Base-by-base conservation (phyloP, 2,888 invertebrate genomes). In the Metopia argyrocephala region DNA sequence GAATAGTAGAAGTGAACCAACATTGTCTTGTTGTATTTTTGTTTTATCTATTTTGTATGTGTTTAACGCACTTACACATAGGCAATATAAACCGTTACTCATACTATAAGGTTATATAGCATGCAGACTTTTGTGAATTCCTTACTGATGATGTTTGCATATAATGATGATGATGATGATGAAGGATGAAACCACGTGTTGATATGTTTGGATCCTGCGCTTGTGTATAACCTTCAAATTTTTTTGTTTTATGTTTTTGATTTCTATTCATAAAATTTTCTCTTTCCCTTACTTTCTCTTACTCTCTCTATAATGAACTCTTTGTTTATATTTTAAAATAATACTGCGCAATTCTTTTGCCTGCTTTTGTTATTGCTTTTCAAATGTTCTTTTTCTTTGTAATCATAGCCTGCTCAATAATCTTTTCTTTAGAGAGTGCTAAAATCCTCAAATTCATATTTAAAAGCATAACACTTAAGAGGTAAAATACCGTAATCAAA, bases 151-250 rank as follows among this genome's bases (percentile, higher is more conserved):
- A 38, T 38, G 12, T 38, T 38, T 20, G 66, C n/a, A n/a, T 66
- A 23, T 23, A 56, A 50, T 23, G 12, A 23, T 45, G 15, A n/a
- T 28, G 78, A 85, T 75, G 50, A 86, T 61, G 59, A 62, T 75
- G 57, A 15, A 59, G 48, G 54, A 25, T 45, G 31, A 87, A 90
- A 89, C 89, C 89, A 89, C 89, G 89, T 89, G 89, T 89, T 89
- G 89, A 89, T 88, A 89, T 90, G 88, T 87, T 87, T 86, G 87
- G 88, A 87, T 87, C 88, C 82, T 89, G 90, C 89, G 89, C 89
- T 28, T 87, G 6, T 56, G 52, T 83, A 86, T 85, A 83, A 86
- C 81, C 83, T 85, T 83, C 82, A 66, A 62, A 70, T 23, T 6
- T 66, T 61, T 54, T 6, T 6, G 66, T 45, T 61, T n/a, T 57